phyloP scores from a whole-genome alignment of 2,888 invertebrate species.

The Drosophila pegasa region DNA sequence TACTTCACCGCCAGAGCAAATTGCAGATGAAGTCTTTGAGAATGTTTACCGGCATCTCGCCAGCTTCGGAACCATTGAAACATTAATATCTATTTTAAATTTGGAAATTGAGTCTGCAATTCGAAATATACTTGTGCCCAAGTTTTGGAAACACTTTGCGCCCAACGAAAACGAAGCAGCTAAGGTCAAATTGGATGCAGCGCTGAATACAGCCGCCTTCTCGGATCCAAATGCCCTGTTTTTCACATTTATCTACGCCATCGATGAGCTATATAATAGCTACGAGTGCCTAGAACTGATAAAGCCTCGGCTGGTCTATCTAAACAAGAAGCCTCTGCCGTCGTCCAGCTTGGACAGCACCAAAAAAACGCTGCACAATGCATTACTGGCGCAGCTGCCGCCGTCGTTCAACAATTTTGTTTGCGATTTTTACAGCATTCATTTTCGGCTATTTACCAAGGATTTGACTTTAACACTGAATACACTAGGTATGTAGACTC shows the following conservation, averaged over 20 bases:
- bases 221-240: constrained; percentile 64
- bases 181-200: constrained; percentile 28
- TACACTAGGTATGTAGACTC: constrained; percentile 60
- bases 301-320: constrained; percentile 58
- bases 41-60: constrained; percentile 47
- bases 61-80: constrained; percentile 38
- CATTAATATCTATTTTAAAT: constrained; percentile 72
- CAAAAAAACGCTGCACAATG: constrained; percentile 64
- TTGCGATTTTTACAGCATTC: constrained; percentile 91
- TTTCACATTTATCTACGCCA: constrained; percentile 78
- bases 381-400: constrained; percentile 90
- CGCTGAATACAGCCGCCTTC: constrained; percentile 46
- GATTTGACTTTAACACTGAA: constrained; percentile 73
- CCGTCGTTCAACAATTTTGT: constrained; percentile 89
- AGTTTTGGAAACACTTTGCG: constrained; percentile 82
- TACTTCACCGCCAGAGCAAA: constrained; percentile 11
- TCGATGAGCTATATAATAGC: constrained; percentile 77
- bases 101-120: constrained; percentile 78
- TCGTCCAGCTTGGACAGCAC: constrained; percentile 86
- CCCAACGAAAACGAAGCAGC: constrained; percentile 16
- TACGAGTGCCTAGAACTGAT: constrained; percentile 69
- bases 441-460: constrained; percentile 89
- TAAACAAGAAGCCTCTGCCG: constrained; percentile 41
- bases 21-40: constrained; percentile 42
- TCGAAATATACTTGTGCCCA: constrained; percentile 79